Evolutionary conservation across 2,113 vertebrate genomes (phyloP), one percentile per base, ranked within the genome.

Genomic region (Malurus melanocephalus): DNA sequence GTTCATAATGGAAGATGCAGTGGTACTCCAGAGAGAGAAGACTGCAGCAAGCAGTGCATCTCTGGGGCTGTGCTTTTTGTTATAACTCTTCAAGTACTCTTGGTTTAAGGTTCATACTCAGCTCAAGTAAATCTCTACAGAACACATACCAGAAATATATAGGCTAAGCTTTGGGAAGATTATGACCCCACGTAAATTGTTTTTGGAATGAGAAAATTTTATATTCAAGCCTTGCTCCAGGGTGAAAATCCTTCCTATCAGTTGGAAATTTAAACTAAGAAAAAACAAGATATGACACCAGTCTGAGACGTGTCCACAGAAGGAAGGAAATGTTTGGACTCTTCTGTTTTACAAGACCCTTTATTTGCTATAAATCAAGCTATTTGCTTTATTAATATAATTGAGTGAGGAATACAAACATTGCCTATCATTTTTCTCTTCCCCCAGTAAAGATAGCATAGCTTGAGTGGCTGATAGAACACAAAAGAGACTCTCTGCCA

Each of bases 141-240:
- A 80, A n/a, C 42, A 68, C 69, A 82, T 26, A 83, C 18, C 43
- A 93, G 84, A 96, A 94, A 82, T 92, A 82, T 92, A 84, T 17
- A 88, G 61, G 53, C 33, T 76, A 61, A 93, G 35, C 33, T 9
- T 86, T 19, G 24, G 48, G 35, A 93, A 76, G 30, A 91, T 92
- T 90, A 59, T 84, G 85, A 90, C 77, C 88, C 12, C 46, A 92
- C 14, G 48, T 71, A 92, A 91, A 85, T 75, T 92, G 35, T 6
- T 91, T 85, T 75, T 55, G 81, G 43, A 60, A 65, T 74, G 23
- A 69, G 40, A 49, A 62, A 49, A 11, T 53, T 94, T 92, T 80
- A 75, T 72, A 90, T 92, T 94, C 87, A 80, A 82, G 19, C 22
- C 55, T 89, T 86, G 60, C 26, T 71, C 56, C 33, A 57, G 43